phyloP scores from a whole-genome alignment of 2,113 vertebrate species.

The Bos taurus region ARS-UCD2.0 NC_037346.1:6753501-6754000 shows the following conservation, averaged over 20 bases:
- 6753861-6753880: conserved; percentile 37
- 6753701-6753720: not conserved
- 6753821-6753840: conserved; percentile 57
- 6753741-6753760: conserved; percentile 2
- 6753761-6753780: not conserved
- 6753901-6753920: conserved; percentile 71
- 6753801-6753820: conserved; percentile 42
- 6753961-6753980: conserved; percentile 74
- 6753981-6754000: conserved; percentile 70
- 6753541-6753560: not conserved
- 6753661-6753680: not conserved
- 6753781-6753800: conserved; percentile 45
- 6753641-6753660: not conserved
- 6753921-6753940: conserved; percentile 77
- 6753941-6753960: conserved; percentile 69
- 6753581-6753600: not conserved
- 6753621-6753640: not conserved
- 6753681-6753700: not conserved
- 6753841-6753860: conserved; percentile 55
- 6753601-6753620: not conserved
- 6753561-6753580: not conserved
- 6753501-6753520: not conserved
- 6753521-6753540: not conserved
- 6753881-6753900: conserved; percentile 27
- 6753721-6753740: not conserved